phyloP scores from a whole-genome alignment of 1,140 invertebrate species.

The Leptinotarsa texana region DNA sequence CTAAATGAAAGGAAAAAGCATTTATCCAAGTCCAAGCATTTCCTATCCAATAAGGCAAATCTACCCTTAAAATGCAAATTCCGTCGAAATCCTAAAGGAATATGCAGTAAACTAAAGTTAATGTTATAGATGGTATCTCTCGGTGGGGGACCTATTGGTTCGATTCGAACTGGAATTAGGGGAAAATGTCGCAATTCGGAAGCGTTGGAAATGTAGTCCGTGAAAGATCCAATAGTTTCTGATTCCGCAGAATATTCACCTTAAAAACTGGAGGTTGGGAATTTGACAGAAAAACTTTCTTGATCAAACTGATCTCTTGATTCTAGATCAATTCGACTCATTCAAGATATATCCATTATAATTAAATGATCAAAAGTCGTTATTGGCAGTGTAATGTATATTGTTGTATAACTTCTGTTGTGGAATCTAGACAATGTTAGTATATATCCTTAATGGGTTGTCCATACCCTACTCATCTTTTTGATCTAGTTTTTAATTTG shows the following conservation, averaged over 20 bases:
- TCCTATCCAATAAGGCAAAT: conserved; percentile 32
- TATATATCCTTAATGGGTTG: too few relatives aligned
- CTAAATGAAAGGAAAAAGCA: conserved; percentile 31
- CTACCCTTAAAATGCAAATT: conserved; percentile 42
- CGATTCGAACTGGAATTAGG: conserved; percentile 41
- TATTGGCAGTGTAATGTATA: too few relatives aligned
- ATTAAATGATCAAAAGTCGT: too few relatives aligned
- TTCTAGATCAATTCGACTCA: too few relatives aligned
- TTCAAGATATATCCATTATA: too few relatives aligned
- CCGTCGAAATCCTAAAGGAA: conserved; percentile 43
- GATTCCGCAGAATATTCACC: conserved; percentile 30
- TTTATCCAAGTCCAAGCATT: conserved; percentile 35
- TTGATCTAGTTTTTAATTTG: too few relatives aligned
- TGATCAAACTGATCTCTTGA: not conserved
- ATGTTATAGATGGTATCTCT: conserved; percentile 47
- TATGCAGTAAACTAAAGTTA: conserved; percentile 48
- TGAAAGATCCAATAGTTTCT: conserved; percentile 25
- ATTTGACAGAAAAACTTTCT: not conserved
- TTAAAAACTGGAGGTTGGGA: not conserved
- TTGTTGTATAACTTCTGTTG: too few relatives aligned
- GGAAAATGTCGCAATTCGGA: conserved; percentile 13
- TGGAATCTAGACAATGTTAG: too few relatives aligned
- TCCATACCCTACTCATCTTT: too few relatives aligned
- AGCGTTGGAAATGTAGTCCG: conserved; percentile 22
- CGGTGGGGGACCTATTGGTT: conserved; percentile 42